Conservation (phyloP, 2,888 invertebrate species). For the Mythimna loreyi region DNA sequence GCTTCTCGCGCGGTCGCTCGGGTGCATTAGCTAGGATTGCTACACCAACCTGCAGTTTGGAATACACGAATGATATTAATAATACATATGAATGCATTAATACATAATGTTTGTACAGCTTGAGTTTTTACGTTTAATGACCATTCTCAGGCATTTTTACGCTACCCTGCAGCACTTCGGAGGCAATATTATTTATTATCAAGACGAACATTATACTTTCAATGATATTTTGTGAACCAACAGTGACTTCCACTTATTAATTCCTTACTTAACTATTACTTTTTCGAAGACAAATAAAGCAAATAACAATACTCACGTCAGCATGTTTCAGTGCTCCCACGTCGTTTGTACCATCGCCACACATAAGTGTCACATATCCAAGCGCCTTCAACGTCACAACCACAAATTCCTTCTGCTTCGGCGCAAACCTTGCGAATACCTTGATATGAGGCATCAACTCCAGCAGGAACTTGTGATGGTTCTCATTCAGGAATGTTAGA, state of each 20-base stretch:
- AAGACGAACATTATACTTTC: background rate
- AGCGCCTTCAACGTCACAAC: slow-evolving; percentile 96
- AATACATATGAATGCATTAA: too few relatives aligned
- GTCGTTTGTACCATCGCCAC: slow-evolving; percentile 99
- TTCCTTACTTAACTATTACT: background rate
- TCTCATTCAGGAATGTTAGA: slow-evolving; percentile 92
- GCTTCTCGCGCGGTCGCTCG: slow-evolving; percentile 83
- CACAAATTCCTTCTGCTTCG: slow-evolving; percentile 99
- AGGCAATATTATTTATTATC: background rate
- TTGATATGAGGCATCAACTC: slow-evolving; percentile 96
- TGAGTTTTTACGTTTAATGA: background rate
- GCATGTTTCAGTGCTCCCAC: slow-evolving; percentile 99
- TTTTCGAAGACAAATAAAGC: background rate
- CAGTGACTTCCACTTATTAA: too few relatives aligned
- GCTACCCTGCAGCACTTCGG: too few relatives aligned
- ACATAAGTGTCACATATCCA: slow-evolving; percentile 98
- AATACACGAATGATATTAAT: background rate
- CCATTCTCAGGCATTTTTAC: too few relatives aligned
- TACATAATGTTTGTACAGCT: background rate
- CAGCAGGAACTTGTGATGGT: slow-evolving; percentile 92
- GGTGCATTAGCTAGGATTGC: slow-evolving; percentile 97
- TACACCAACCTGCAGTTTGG: slow-evolving; percentile 92
- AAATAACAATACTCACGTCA: slow-evolving; percentile 92
- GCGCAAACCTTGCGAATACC: slow-evolving; percentile 99
- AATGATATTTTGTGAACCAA: too few relatives aligned